phyloP scores from a whole-genome alignment of 2,113 vertebrate genomes.

The Terrapene triunguis region DNA sequence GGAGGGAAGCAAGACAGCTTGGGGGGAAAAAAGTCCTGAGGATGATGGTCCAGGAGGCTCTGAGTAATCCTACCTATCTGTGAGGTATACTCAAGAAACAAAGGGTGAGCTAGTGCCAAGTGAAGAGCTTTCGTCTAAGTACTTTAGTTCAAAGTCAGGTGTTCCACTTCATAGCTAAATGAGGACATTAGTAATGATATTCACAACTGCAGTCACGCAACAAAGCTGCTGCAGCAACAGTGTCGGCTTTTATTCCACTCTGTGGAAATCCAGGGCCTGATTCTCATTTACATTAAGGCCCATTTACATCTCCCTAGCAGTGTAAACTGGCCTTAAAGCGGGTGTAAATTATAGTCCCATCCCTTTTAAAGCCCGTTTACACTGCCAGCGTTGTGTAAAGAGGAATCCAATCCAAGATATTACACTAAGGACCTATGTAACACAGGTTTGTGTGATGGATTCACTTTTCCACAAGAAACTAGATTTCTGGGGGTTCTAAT shows the following conservation, averaged over 20 bases:
- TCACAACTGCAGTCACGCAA: neutral
- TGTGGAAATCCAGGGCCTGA: neutral
- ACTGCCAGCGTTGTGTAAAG: neutral
- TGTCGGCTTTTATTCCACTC: neutral
- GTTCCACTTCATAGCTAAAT: conserved; percentile 7
- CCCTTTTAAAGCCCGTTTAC: neutral
- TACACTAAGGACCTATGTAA: neutral
- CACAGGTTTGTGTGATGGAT: neutral
- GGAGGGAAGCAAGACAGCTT: conserved; percentile 37
- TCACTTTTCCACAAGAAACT: neutral
- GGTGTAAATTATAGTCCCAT: conserved; percentile 30
- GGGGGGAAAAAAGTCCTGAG: conserved; percentile 28
- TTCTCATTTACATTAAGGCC: neutral
- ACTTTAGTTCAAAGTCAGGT: neutral
- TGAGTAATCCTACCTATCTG: conserved; percentile 32
- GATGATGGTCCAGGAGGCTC: conserved; percentile 22
- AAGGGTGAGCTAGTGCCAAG: neutral
- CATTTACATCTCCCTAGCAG: conserved; percentile 43
- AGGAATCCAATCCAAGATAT: neutral
- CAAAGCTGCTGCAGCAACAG: conserved; percentile 31
- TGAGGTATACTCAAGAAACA: conserved; percentile 44
- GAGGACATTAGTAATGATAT: conserved; percentile 6
- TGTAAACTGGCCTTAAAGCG: conserved; percentile 28
- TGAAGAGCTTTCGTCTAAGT: conserved; percentile 5
- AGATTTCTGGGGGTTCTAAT: neutral